A percentile compares a stretch with the other conserved stretches of the same genome.
These are phyloP conservation scores for Plagodis dolabraria DNA, from an alignment of 2,888 invertebrate species.

Conservation along the genomic window DNA sequence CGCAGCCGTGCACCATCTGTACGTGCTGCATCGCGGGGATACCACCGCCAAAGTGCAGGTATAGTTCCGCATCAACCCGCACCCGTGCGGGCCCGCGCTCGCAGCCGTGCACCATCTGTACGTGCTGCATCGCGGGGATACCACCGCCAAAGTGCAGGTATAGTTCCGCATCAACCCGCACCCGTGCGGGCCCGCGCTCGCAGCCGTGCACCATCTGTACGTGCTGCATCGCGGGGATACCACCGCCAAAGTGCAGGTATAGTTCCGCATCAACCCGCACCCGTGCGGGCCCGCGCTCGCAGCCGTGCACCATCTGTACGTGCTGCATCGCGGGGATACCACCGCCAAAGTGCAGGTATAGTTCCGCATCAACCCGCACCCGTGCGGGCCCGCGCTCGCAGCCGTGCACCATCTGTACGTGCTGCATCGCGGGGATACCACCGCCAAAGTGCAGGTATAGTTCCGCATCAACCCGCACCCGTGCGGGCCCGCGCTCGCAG, in stretches of 20 bases:
- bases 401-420: conserved; percentile 98
- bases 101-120: conserved; percentile 98
- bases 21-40: conserved; percentile 97
- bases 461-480: conserved; percentile 98
- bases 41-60: conserved; percentile 97
- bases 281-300: conserved; percentile 94
- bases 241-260: conserved; percentile 96
- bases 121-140: conserved; percentile 97
- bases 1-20: conserved; percentile 97
- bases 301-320: conserved; percentile 97
- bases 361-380: conserved; percentile 97
- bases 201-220: conserved; percentile 97
- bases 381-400: conserved; percentile 93
- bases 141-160: conserved; percentile 97
- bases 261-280: conserved; percentile 97
- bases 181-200: conserved; percentile 93
- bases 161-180: conserved; percentile 97
- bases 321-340: conserved; percentile 97
- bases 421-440: conserved; percentile 97
- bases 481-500: conserved; percentile 92
- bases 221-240: conserved; percentile 98
- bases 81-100: conserved; percentile 93
- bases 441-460: conserved; percentile 96
- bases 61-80: conserved; percentile 96
- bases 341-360: conserved; percentile 97